phyloP scores from a whole-genome alignment of 2,797 vertebrate species.

The Sebastes itinus region DNA sequence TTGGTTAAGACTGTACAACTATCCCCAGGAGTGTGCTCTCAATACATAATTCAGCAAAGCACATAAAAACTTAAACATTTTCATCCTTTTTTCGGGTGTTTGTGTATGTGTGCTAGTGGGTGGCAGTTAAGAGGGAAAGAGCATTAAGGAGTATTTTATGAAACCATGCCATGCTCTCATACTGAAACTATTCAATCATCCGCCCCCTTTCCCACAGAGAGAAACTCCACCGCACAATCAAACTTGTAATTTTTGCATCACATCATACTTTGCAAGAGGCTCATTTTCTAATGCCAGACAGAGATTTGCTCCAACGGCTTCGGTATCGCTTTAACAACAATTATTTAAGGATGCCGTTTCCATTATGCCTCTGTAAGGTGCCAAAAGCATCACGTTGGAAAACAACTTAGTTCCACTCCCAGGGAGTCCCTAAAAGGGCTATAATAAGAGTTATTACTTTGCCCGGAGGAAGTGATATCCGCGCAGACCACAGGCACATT shows the following conservation, averaged over 20 bases:
- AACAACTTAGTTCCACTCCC: conserved; percentile 55
- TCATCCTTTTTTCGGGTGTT: conserved; percentile 40
- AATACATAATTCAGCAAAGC: conserved; percentile 73
- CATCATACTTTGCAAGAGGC: background rate
- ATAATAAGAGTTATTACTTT: conserved; percentile 64
- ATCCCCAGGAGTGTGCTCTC: conserved; percentile 59
- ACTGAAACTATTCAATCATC: conserved; percentile 20
- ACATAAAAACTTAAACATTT: conserved; percentile 53
- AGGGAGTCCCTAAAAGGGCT: conserved; percentile 51
- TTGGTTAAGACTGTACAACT: conserved; percentile 52
- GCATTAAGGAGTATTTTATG: conserved; percentile 11
- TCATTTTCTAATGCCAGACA: conserved; percentile 17
- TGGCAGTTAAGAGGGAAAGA: conserved; percentile 25
- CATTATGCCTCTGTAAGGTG: conserved; percentile 45
- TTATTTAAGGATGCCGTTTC: conserved; percentile 46
- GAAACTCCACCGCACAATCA: conserved; percentile 1
- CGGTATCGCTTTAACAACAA: conserved; percentile 39
- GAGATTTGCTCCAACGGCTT: conserved; percentile 1
- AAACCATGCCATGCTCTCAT: conserved; percentile 6
- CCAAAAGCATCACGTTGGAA: conserved; percentile 39
- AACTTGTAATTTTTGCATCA: conserved; percentile 40
- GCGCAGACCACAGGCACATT: conserved; percentile 34
- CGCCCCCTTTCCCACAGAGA: background rate
- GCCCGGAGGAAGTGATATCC: conserved; percentile 44
- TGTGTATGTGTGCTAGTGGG: conserved; percentile 22